Conservation (phyloP, 2,888 invertebrate species). For the Drosophila birchii region DNA sequence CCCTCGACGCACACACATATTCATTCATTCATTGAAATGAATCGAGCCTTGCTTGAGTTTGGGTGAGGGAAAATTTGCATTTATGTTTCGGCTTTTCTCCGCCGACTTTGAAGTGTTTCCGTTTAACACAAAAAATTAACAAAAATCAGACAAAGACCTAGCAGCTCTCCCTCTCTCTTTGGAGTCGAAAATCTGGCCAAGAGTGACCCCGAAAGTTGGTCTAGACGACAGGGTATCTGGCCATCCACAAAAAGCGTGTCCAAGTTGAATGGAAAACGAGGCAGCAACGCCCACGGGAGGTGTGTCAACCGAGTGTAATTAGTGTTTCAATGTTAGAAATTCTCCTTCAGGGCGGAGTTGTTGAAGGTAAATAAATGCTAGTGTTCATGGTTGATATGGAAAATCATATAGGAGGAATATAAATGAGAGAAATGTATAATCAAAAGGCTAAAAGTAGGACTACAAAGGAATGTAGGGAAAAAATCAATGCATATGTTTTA, state of each 20-base stretch:
- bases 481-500: background rate
- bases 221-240: slow-evolving; percentile 23
- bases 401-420: slow-evolving; percentile 1
- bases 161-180: background rate
- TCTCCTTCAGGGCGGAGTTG: slow-evolving; percentile 27
- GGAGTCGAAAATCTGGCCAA: slow-evolving; percentile 2
- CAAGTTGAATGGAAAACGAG: slow-evolving; percentile 20
- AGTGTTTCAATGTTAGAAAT: slow-evolving; percentile 41
- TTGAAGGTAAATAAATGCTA: slow-evolving; percentile 32
- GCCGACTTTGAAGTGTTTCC: slow-evolving; percentile 35
- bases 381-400: slow-evolving; percentile 2
- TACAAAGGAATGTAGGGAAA: background rate
- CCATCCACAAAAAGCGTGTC: slow-evolving; percentile 24
- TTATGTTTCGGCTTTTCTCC: slow-evolving; percentile 25
- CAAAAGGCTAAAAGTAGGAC: background rate
- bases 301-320: slow-evolving; percentile 36
- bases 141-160: slow-evolving; percentile 13
- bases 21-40: slow-evolving; percentile 48
- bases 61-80: slow-evolving; percentile 51
- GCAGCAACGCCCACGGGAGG: slow-evolving; percentile 16
- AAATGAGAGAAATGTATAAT: background rate
- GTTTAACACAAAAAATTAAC: slow-evolving; percentile 16
- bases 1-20: slow-evolving; percentile 21
- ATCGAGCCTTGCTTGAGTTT: slow-evolving; percentile 25
- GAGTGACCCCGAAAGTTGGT: slow-evolving; percentile 24